Base-by-base conservation (phyloP, 2,888 invertebrate species). In the Tipula helvola region DNA sequence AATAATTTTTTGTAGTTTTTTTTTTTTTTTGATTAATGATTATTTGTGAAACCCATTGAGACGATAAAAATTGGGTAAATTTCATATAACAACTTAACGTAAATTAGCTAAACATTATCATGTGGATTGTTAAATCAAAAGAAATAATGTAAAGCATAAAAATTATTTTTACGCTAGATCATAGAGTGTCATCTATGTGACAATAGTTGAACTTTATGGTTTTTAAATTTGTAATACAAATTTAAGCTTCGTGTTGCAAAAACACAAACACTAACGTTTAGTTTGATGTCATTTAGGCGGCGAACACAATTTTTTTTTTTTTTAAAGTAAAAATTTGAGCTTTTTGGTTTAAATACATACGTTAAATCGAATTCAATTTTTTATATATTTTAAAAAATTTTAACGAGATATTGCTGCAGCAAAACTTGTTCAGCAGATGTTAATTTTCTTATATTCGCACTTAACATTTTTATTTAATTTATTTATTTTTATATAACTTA, bases 361-460 rank as follows among this genome's bases (percentile, higher is more conserved):
- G 71, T 71, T 71, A 71, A 47, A 71, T 71, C 71, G 71, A 71
- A 71, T 71, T 71, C 71, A 71, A 57, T 71, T 71, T 71, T 71
- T 71, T 28, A 71, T 71, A 71, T 10, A 71, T 71, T 10, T 57
- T 71, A 71, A 71, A 71, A 71, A 71, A 71, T 71, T 71, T 71
- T 71, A 71, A 71, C 71, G 71, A 71, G 71, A 71, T 71, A 71
- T 71, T 71, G 71, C 71, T 71, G 71, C 71, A 71, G 71, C 71
- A 71, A 71, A 71, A 71, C 71, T 71, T 71, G 71, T 71, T 71
- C 71, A 71, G 71, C 71, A 71, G 71, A 71, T 28, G 71, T 71
- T 71, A 71, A 12, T 71, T 71, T 71, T 71, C 71, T 28, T 71
- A 71, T 71, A 28, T 71, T 71, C 71, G 71, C 71, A 71, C 71